phyloP scores from a whole-genome alignment of 2,888 invertebrate species.

The Cataglyphis rosenhaueri region DNA sequence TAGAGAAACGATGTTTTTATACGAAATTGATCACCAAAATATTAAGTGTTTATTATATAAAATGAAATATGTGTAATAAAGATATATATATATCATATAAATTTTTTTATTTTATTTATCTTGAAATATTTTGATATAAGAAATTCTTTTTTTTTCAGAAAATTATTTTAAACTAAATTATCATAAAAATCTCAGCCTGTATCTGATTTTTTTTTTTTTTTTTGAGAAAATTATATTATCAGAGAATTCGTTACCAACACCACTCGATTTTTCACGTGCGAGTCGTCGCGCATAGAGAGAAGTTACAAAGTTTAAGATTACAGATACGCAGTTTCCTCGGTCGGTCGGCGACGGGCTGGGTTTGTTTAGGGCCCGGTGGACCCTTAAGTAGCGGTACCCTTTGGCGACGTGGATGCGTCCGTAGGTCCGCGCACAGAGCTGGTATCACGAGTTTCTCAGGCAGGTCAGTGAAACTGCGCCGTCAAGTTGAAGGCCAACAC shows the following conservation, averaged over 20 bases:
- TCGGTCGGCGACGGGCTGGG: slow-evolving; percentile 29
- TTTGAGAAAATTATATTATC: not conserved
- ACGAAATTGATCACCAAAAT: not conserved
- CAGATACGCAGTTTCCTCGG: slow-evolving; percentile 3
- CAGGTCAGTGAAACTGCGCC: slow-evolving; percentile 86
- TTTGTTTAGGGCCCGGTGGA: slow-evolving; percentile 65
- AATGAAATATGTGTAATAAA: not conserved
- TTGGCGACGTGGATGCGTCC: slow-evolving; percentile 67
- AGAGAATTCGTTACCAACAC: not conserved
- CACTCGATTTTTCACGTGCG: not conserved
- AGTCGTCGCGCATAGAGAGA: not conserved
- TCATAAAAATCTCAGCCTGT: not conserved
- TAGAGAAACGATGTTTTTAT: not conserved
- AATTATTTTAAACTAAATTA: not conserved
- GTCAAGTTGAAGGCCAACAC: slow-evolving; percentile 86
- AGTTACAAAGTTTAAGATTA: slow-evolving; percentile 15
- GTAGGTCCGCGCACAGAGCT: slow-evolving; percentile 75
- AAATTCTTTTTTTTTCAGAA: not conserved
- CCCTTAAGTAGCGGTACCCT: slow-evolving; percentile 75
- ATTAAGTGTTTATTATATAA: not conserved
- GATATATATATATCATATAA: not conserved
- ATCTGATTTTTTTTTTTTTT: not conserved
- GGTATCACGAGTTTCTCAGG: slow-evolving; percentile 84
- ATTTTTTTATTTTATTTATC: not conserved
- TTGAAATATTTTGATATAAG: not conserved